Percentiles rank a stretch among this genome's conserved stretches.
Evolutionary conservation across 2,113 vertebrate species (phyloP).

Genomic region (Heterotilapia buettikoferi): DNA sequence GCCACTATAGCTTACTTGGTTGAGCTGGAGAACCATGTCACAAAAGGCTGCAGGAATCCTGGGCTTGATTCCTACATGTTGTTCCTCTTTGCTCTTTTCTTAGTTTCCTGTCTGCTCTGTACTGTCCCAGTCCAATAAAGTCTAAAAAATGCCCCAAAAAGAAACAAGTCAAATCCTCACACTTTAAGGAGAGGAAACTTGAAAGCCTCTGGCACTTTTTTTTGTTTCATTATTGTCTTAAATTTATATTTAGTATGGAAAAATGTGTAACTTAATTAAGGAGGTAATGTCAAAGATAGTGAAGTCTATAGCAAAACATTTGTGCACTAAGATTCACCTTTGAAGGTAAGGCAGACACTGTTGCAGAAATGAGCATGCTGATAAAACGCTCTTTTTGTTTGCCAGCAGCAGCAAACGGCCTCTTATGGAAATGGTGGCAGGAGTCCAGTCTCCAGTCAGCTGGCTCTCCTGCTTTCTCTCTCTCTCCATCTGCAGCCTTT

Average conservation of each 20-base stretch:
- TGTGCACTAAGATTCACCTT: background rate
- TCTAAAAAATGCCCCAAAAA: background rate
- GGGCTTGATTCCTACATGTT: background rate
- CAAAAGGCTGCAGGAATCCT: background rate
- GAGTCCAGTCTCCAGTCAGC: background rate
- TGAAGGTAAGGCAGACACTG: background rate
- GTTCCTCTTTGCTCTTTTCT: background rate
- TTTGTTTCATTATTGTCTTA: background rate
- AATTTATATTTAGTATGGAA: background rate
- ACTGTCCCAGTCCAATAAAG: background rate
- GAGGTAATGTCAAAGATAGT: background rate
- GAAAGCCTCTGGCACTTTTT: background rate
- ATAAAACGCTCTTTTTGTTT: conserved; percentile 8
- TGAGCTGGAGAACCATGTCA: background rate
- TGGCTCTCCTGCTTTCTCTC: background rate
- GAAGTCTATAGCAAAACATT: background rate
- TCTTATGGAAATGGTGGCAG: conserved; percentile 26
- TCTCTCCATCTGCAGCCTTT: background rate
- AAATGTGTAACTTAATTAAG: background rate
- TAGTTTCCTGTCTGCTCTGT: background rate
- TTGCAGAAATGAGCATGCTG: conserved; percentile 8
- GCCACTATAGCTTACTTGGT: background rate
- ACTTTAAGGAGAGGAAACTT: background rate
- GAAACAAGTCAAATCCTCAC: background rate
- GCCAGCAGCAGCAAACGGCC: conserved; percentile 2